These are phyloP conservation scores for Rhamphomyia laevipes DNA, from an alignment of 2,888 invertebrate genomes.

Conservation along the genomic window DNA sequence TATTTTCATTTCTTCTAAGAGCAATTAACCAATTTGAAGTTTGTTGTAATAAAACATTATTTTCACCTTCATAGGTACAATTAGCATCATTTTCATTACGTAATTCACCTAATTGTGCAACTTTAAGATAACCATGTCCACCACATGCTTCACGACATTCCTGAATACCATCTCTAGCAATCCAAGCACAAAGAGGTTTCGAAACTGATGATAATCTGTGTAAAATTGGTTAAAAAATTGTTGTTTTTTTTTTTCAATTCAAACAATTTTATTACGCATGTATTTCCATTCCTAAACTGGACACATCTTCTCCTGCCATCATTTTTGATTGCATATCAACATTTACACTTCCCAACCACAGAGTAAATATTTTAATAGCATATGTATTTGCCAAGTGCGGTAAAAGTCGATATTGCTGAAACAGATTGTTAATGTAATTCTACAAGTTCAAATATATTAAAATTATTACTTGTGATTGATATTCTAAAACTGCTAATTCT, in stretches of 20 bases:
- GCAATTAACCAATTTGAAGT: slow-evolving; percentile 74
- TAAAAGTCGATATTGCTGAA: slow-evolving; percentile 63
- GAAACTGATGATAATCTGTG: slow-evolving; percentile 53
- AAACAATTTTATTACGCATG: slow-evolving; percentile 45
- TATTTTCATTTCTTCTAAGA: slow-evolving; percentile 39
- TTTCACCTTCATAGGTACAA: slow-evolving; percentile 79
- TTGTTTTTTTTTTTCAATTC: no score
- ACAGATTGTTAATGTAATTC: no score
- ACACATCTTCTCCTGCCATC: slow-evolving; percentile 36
- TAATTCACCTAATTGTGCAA: slow-evolving; percentile 55
- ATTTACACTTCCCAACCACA: slow-evolving; percentile 42
- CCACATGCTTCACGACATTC: slow-evolving; percentile 91
- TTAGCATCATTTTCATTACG: slow-evolving; percentile 69
- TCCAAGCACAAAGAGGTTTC: slow-evolving; percentile 76
- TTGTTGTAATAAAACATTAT: slow-evolving; percentile 74
- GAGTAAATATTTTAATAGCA: slow-evolving; percentile 49
- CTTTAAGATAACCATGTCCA: slow-evolving; percentile 83
- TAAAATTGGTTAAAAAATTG: no score
- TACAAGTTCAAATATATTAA: background rate
- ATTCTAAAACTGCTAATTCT: slow-evolving; percentile 81
- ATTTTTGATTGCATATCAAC: slow-evolving; percentile 40
- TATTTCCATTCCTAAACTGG: slow-evolving; percentile 49
- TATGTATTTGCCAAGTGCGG: slow-evolving; percentile 62
- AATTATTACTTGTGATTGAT: slow-evolving; percentile 66
- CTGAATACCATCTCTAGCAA: slow-evolving; percentile 75